Percentiles rank a stretch among this genome's conserved stretches.
These are phyloP conservation scores for Pachypanchax playfairii DNA, from an alignment of 2,113 vertebrate species.

Conservation along the genomic window DNA sequence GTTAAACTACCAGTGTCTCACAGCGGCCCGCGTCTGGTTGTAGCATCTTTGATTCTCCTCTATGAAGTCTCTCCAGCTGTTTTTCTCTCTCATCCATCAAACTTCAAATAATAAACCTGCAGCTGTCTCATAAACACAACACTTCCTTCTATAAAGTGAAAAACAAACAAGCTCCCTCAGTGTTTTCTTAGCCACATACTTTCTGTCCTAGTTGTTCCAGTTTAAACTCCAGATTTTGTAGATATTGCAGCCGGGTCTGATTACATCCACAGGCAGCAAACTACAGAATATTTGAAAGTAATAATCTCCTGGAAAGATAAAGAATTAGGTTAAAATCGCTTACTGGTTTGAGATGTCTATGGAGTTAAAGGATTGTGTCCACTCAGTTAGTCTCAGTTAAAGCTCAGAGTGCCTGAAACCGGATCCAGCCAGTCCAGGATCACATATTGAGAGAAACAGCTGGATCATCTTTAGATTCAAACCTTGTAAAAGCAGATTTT, in stretches of 20 bases:
- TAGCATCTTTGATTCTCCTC: background rate
- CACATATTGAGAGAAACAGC: background rate
- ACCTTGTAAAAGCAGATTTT: background rate
- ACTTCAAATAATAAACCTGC: background rate
- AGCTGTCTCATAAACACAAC: background rate
- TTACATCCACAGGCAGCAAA: slow-evolving; percentile 19
- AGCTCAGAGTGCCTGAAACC: slow-evolving; percentile 10
- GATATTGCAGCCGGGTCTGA: background rate
- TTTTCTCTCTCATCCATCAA: background rate
- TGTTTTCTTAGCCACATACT: background rate
- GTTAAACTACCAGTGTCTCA: too few relatives aligned
- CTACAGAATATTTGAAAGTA: slow-evolving; percentile 41
- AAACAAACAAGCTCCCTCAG: background rate
- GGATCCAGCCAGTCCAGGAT: background rate
- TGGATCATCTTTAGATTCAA: background rate
- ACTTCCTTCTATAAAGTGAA: background rate
- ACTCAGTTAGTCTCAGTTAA: slow-evolving; percentile 40
- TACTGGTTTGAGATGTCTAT: background rate
- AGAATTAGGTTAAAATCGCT: slow-evolving; percentile 33
- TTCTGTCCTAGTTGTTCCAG: background rate
- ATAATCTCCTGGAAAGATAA: slow-evolving; percentile 32
- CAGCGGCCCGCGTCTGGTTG: too few relatives aligned
- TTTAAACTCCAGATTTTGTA: background rate
- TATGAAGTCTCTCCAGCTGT: background rate
- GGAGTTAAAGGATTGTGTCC: slow-evolving; percentile 24